Conservation (phyloP, 2,797 vertebrate genomes). For the Cyprinodon diabolis region DNA sequence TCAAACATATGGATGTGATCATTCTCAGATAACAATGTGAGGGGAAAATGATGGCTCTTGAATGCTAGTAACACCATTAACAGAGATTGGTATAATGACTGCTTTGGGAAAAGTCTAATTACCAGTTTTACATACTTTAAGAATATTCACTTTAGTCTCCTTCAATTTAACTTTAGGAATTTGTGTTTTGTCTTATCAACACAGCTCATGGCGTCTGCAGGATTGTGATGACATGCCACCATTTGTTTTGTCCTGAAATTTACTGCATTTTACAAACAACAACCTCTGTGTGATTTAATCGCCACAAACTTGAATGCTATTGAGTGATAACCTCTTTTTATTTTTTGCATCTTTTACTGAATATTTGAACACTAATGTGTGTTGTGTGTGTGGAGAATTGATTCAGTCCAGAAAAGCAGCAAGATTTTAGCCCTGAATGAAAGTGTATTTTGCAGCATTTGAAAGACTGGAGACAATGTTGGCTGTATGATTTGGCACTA, state of each 20-base stretch:
- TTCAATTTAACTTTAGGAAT: neutral
- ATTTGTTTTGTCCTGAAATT: constrained; percentile 1
- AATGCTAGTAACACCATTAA: constrained; percentile 34
- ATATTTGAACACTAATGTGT: neutral
- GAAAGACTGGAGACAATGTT: constrained; percentile 41
- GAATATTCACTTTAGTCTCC: neutral
- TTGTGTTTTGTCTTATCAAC: neutral
- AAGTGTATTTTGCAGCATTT: constrained; percentile 42
- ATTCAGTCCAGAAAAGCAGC: neutral
- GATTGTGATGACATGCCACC: constrained; percentile 9
- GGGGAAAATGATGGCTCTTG: constrained; percentile 36
- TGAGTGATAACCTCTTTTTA: neutral
- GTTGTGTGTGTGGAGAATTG: neutral
- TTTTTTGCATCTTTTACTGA: neutral
- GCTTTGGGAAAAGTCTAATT: constrained; percentile 9
- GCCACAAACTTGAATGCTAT: neutral
- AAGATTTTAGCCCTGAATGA: constrained; percentile 16
- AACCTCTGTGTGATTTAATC: neutral
- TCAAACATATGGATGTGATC: constrained; percentile 19
- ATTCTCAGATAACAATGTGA: constrained; percentile 4
- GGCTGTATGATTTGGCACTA: constrained; percentile 53
- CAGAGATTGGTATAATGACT: constrained; percentile 5
- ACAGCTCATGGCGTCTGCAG: neutral
- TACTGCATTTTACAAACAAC: constrained; percentile 5
- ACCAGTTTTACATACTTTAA: neutral